Evolutionary conservation across 2,888 invertebrate genomes (phyloP).

Genomic region (Drosophila buzzatii): DNA sequence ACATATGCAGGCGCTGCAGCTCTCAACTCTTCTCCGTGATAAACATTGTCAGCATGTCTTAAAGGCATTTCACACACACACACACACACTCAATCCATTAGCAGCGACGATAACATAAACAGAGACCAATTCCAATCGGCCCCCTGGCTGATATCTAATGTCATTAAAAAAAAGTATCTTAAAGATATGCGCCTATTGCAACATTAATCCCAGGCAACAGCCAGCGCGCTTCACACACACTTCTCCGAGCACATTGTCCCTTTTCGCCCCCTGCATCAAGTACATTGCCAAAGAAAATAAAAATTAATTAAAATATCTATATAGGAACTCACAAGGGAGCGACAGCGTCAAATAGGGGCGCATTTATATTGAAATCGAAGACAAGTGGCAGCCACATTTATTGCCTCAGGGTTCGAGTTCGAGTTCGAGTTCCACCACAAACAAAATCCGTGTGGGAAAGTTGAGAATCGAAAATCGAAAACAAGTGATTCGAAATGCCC

Average conservation of each 20-base stretch:
- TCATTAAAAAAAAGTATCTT: constrained; percentile 32
- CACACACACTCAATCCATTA: constrained; percentile 51
- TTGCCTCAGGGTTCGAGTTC: constrained; percentile 44
- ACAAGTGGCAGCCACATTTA: constrained; percentile 73
- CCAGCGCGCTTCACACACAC: constrained; percentile 66
- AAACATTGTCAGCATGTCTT: constrained; percentile 54
- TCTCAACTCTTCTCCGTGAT: constrained; percentile 42
- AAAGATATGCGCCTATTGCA: constrained; percentile 30
- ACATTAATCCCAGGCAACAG: constrained; percentile 25
- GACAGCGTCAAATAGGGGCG: constrained; percentile 52
- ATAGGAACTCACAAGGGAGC: constrained; percentile 45
- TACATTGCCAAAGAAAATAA: constrained; percentile 11
- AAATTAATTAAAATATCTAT: constrained; percentile 77
- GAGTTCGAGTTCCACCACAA: constrained; percentile 41
- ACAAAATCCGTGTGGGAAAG: constrained; percentile 73
- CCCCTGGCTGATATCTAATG: constrained; percentile 38
- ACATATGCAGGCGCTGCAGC: constrained; percentile 40
- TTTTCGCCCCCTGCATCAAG: constrained; percentile 17
- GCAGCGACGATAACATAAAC: constrained; percentile 53
- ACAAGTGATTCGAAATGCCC: constrained; percentile 73
- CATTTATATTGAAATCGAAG: constrained; percentile 62
- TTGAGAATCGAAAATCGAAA: constrained; percentile 73
- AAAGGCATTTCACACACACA: constrained; percentile 37
- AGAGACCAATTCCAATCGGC: constrained; percentile 1
- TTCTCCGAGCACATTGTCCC: constrained; percentile 38